Conservation (phyloP, 2,797 vertebrate species). For the Anabacerthia variegaticeps region DNA sequence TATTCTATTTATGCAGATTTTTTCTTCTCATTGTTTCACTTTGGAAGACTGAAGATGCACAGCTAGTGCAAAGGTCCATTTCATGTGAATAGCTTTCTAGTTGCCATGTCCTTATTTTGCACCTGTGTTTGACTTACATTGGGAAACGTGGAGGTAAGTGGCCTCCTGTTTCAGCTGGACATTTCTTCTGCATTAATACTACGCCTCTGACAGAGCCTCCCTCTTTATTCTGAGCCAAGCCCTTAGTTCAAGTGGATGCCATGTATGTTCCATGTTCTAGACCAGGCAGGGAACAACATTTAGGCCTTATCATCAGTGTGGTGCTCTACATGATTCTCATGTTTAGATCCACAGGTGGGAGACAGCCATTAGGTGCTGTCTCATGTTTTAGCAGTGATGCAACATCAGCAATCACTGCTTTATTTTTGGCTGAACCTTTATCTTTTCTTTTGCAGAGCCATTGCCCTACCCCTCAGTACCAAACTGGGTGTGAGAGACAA, state of each 20-base stretch:
- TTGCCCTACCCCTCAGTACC: constrained; percentile 84
- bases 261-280: background rate
- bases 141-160: background rate
- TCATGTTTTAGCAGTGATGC: background rate
- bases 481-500: constrained; percentile 82
- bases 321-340: background rate
- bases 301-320: background rate
- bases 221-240: background rate
- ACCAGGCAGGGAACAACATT: background rate
- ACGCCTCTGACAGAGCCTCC: background rate
- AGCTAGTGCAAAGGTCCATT: background rate
- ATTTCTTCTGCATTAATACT: background rate
- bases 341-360: background rate
- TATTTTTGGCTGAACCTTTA: background rate
- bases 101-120: background rate
- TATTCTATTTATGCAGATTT: background rate
- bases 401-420: background rate
- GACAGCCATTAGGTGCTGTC: background rate
- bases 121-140: background rate
- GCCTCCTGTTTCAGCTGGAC: background rate
- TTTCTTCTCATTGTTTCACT: background rate
- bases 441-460: constrained; percentile 70
- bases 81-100: background rate
- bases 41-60: background rate
- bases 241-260: background rate